Evolutionary conservation across 2,113 vertebrate genomes (phyloP), one percentile per base, ranked within the genome.

Genomic region (Notothenia rossii): DNA sequence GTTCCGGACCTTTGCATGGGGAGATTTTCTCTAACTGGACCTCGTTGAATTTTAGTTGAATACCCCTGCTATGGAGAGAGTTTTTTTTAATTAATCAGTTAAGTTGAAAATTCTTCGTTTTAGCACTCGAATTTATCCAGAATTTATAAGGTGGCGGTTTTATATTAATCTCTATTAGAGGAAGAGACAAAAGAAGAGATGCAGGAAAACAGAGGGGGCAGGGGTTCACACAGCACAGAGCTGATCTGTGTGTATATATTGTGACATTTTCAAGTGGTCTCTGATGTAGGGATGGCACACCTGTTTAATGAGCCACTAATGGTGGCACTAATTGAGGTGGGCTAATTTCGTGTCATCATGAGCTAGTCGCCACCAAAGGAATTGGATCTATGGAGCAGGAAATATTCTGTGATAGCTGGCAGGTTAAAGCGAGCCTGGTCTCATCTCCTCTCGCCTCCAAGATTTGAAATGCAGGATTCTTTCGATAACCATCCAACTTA

Each of bases 271-370:
- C 83, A 82, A 86, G 84, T 77, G 70, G 84, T 86, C 80, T 88
- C 84, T 71, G 36, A 78, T 84, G 87, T 63, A 61, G 53, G 54
- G 69, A 79, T 13, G 49, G 83, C 86, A 75, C 91, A 91, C 86
- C 89, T 93, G 89, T 85, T 86, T 88, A 92, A 90, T 87, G 89
- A 93, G 86, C 83, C 80, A 84, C 85, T 90, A 87, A 93, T 93
- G 89, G 77, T 15, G 48, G 62, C 77, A 65, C 88, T 91, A 91
- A 93, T 92, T 86, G 81, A 91, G 72, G 81, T 67, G 53, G 75
- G 76, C 73, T 88, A 88, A 88, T 88, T 86, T 81, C 72, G 69
- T 83, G 62, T 91, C 87, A 91, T 86, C 83, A 76, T 83, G 73
- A 90, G 75, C 86, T 86, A 49, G 36, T 75, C 25, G 36, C 25